A percentile compares a stretch with the other conserved stretches of the same genome.
Conservation (phyloP, 2,113 vertebrate genomes). For the Ellobius talpinus region DNA sequence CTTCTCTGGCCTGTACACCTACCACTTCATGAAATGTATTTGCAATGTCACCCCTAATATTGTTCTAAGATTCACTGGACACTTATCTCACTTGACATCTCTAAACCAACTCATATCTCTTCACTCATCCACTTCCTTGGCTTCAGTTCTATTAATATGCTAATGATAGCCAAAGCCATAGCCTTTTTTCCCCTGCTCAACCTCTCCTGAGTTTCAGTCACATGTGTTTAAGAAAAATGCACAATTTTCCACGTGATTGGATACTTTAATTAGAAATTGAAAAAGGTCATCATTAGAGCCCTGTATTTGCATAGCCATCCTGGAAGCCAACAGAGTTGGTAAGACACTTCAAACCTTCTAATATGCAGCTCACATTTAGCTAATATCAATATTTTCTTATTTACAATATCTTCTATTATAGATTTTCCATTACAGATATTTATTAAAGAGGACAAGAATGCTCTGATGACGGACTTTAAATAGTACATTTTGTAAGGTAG, state of each 20-base stretch:
- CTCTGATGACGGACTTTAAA: constrained; percentile 15
- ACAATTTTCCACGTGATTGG: constrained; percentile 65
- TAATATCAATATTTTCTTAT: not conserved
- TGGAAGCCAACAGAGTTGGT: constrained; percentile 34
- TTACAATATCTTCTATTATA: not conserved
- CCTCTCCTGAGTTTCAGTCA: constrained; percentile 47
- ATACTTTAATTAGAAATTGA: constrained; percentile 73
- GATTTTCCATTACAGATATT: constrained; percentile 3
- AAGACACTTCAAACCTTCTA: constrained; percentile 28
- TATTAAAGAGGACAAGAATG: constrained; percentile 20
- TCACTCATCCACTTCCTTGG: constrained; percentile 6
- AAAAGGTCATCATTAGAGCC: constrained; percentile 43
- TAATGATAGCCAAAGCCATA: constrained; percentile 52
- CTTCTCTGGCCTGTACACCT: not conserved
- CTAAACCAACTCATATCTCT: constrained; percentile 49
- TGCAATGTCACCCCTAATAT: constrained; percentile 13
- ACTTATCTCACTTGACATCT: constrained; percentile 55
- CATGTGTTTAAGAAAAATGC: constrained; percentile 56
- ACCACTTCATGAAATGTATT: constrained; percentile 1
- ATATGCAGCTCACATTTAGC: not conserved
- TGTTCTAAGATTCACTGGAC: not conserved
- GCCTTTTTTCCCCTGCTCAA: constrained; percentile 21
- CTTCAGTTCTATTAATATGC: constrained; percentile 75
- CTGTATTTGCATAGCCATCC: constrained; percentile 22
- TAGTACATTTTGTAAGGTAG: not conserved